Percentiles rank a stretch among this genome's conserved stretches.
Conservation (phyloP, 2,113 vertebrate genomes). For the Alectura lathami region DNA sequence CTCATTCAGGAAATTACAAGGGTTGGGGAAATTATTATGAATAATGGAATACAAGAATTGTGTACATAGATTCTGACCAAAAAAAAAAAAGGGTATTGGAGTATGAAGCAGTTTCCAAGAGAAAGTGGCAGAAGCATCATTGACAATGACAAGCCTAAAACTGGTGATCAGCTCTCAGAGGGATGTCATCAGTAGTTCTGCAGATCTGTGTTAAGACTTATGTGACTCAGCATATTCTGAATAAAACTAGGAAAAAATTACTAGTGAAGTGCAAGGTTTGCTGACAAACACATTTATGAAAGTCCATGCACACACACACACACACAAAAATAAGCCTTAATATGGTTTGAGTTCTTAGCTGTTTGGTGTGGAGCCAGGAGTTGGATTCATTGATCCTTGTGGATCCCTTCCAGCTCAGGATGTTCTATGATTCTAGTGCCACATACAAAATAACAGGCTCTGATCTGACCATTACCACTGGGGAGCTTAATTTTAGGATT, state of each 20-base stretch:
- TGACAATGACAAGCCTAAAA: background rate
- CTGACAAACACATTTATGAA: background rate
- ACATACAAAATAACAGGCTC: background rate
- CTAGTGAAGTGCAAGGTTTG: background rate
- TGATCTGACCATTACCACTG: background rate
- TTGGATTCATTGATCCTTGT: background rate
- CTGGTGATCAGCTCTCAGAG: background rate
- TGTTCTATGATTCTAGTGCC: background rate
- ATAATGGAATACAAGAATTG: background rate
- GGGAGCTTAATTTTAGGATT: background rate
- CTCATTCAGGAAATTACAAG: constrained; percentile 15
- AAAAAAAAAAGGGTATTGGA: background rate
- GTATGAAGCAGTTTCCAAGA: background rate
- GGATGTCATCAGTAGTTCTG: background rate
- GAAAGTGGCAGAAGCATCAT: background rate
- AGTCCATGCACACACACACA: background rate
- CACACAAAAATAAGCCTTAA: background rate
- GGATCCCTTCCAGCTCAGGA: background rate
- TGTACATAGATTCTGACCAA: background rate
- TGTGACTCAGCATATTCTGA: background rate
- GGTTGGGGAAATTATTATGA: background rate
- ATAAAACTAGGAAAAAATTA: background rate
- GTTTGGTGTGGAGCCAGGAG: background rate
- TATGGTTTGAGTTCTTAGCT: background rate
- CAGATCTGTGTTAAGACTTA: background rate